Evolutionary conservation across 2,888 invertebrate species (phyloP).

Genomic region (Drosophila pseudotakahashii): DNA sequence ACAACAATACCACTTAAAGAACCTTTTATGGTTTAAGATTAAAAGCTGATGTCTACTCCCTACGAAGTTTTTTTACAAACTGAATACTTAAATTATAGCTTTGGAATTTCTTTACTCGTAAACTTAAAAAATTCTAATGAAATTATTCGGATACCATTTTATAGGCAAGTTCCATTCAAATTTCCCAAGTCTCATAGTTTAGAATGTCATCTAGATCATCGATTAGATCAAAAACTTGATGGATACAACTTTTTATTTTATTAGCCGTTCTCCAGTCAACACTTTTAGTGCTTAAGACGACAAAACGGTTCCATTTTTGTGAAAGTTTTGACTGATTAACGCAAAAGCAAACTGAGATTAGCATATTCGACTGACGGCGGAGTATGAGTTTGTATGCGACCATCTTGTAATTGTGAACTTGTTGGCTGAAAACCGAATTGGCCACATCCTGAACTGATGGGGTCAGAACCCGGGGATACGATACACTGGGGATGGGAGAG

Average conservation of each 20-base stretch:
- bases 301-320: constrained; percentile 66
- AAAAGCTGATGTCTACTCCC: not conserved
- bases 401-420: constrained; percentile 11
- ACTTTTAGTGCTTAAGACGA: constrained; percentile 39
- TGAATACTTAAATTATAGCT: not conserved
- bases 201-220: constrained; percentile 12
- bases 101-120: not conserved
- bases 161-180: no score
- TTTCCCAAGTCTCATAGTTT: not conserved
- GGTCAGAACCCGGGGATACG: constrained; percentile 26
- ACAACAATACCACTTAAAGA: no score
- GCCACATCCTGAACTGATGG: constrained; percentile 53
- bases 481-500: not conserved
- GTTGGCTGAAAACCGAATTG: constrained; percentile 32
- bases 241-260: constrained; percentile 1
- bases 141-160: no score
- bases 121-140: not conserved
- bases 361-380: constrained; percentile 37
- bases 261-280: constrained; percentile 13
- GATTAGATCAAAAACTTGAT: constrained; percentile 8
- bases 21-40: no score
- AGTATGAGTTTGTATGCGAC: not conserved
- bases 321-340: constrained; percentile 68
- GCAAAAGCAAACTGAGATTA: constrained; percentile 45
- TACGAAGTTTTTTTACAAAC: not conserved